Evolutionary conservation across 1,140 invertebrate genomes (phyloP).

Genomic region (Lamellibrachia luymesi): DNA sequence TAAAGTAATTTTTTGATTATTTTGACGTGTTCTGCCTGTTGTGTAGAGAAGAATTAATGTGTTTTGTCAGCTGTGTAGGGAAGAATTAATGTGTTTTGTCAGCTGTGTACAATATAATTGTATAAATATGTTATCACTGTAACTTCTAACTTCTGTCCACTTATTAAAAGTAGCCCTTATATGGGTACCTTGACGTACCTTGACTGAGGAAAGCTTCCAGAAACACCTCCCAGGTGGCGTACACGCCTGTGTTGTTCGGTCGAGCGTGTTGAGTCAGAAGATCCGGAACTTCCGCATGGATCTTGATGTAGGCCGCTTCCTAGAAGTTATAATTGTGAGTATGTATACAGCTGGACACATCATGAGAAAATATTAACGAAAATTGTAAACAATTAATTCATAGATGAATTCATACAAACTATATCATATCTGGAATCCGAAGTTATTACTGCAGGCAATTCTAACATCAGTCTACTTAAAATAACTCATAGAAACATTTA

Average conservation of each 20-base stretch:
- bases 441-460: too few relatives aligned
- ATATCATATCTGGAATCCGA: not conserved
- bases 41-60: too few relatives aligned
- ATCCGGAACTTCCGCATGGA: conserved; percentile 51
- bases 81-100: too few relatives aligned
- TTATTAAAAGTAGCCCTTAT: too few relatives aligned
- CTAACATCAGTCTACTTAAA: too few relatives aligned
- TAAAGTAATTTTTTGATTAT: too few relatives aligned
- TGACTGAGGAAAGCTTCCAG: conserved; percentile 49
- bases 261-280: conserved; percentile 42
- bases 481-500: too few relatives aligned
- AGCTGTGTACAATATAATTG: too few relatives aligned
- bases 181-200: conserved; percentile 41
- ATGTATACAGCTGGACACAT: not conserved
- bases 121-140: too few relatives aligned
- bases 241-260: conserved; percentile 47
- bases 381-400: not conserved
- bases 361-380: not conserved
- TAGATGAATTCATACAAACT: not conserved
- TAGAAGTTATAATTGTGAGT: conserved; percentile 30
- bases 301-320: conserved; percentile 55
- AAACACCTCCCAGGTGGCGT: conserved; percentile 49
- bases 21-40: too few relatives aligned
- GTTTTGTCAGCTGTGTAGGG: too few relatives aligned
- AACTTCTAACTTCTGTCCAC: too few relatives aligned